These are phyloP conservation scores for Sardina pilchardus DNA, from an alignment of 2,113 vertebrate species.

Conservation along the genomic window DNA sequence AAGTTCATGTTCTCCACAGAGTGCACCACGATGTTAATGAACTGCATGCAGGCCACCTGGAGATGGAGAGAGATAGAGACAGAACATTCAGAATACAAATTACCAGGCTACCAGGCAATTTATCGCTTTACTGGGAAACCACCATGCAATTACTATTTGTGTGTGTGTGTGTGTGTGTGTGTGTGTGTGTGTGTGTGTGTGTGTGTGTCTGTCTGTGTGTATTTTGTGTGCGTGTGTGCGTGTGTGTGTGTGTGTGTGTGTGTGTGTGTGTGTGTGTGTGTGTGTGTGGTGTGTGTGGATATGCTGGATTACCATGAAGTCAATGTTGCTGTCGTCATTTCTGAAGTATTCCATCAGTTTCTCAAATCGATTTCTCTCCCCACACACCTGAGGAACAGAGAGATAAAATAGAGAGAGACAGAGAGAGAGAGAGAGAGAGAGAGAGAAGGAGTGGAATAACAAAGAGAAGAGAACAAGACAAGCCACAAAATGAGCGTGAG, in stretches of 20 bases:
- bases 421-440: background rate
- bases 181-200: background rate
- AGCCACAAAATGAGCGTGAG: background rate
- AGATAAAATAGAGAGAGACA: background rate
- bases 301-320: constrained; percentile 85
- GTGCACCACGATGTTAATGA: constrained; percentile 99
- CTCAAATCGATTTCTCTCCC: constrained; percentile 83
- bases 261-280: background rate
- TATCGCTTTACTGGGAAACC: background rate
- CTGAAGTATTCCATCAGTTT: constrained; percentile 94
- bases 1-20: constrained; percentile 99
- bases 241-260: background rate
- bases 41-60: constrained; percentile 99
- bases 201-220: background rate
- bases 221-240: background rate
- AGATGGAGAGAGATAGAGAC: background rate
- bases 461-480: background rate
- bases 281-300: background rate
- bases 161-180: background rate
- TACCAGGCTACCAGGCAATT: background rate
- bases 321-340: constrained; percentile 90
- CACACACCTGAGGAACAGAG: constrained; percentile 67
- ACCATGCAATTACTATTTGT: background rate
- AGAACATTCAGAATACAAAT: background rate
- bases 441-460: background rate